Evolutionary conservation across 2,888 invertebrate genomes (phyloP), one percentile per base, ranked within the genome.

Genomic region (Drosophila multiciliata): DNA sequence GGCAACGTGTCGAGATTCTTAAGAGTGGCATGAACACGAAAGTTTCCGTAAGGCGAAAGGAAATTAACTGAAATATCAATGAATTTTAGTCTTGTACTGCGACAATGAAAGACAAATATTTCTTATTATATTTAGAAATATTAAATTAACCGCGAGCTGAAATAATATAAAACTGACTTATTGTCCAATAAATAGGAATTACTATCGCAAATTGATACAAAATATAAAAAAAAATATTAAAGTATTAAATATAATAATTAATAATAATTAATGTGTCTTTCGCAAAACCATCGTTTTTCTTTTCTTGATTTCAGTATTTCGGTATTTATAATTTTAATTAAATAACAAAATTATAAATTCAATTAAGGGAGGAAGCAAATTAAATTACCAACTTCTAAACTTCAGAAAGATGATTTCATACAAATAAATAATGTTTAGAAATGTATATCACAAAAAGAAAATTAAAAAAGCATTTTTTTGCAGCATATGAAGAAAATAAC

Each of bases 1-100:
- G 66, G 15, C 3, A 33, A 17, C 66, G 66, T 66, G 66, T 12
- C n/a, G 1, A 36, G 11, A 26, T 33, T 0, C 17, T 38, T 4
- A n/a, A 17, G 8, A 12, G n/a, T 26, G 3, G 2, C 0, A n/a
- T 38, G 4, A 29, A 29, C 29, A 29, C 29, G 29, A 29, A 29
- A 29, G 29, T 29, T 29, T 29, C 29, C 29, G 5, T 29, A 29
- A 29, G 29, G 5, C 29, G 29, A 29, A 6, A 29, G 5, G 29
- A 29, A 29, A 29, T 29, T 6, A 29, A 29, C 29, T 26, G 5
- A 26, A 26, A 26, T 40, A 3, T 3, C 40, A 40, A 40, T 40
- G 40, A n/a, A 9, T 4, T 40, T 40, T 12, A 3, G 8, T 3
- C 20, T 23, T 55, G 52, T 52, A 52, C 38, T 38, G 23, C 53